These are phyloP conservation scores for Saccostrea glomerata DNA, from an alignment of 1,140 invertebrate species.

Conservation along the genomic window DNA sequence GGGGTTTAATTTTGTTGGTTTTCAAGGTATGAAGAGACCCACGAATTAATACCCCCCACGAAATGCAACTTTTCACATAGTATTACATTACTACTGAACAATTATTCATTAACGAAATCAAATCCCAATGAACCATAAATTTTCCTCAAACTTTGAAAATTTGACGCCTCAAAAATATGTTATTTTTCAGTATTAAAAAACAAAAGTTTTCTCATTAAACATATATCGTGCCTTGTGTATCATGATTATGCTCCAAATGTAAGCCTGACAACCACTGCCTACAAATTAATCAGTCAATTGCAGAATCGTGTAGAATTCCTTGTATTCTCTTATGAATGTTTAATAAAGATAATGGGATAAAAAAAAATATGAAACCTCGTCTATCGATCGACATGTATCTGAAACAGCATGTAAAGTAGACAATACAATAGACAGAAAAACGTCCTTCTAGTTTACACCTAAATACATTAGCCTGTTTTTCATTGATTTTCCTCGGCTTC, in stretches of 20 bases:
- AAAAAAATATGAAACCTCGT: not conserved
- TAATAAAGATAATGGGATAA: not conserved
- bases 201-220: not conserved
- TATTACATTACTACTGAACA: no score
- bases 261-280: not conserved
- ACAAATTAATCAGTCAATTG: conserved; percentile 8
- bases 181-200: no score
- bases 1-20: no score
- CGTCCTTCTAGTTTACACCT: not conserved
- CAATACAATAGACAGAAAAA: conserved; percentile 10
- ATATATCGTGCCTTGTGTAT: not conserved
- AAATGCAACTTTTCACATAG: no score
- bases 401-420: not conserved
- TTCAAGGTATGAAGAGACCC: no score
- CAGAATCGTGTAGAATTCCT: not conserved
- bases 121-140: no score
- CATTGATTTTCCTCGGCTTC: conserved; percentile 8
- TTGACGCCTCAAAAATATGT: no score
- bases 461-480: conserved; percentile 35
- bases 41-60: no score
- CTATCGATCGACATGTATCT: conserved; percentile 1
- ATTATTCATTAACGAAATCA: no score
- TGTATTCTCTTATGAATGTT: conserved; percentile 2
- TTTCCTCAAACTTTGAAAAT: no score
- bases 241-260: not conserved